phyloP scores from a whole-genome alignment of 1,140 invertebrate species.

The Lanistes nyassanus region DNA sequence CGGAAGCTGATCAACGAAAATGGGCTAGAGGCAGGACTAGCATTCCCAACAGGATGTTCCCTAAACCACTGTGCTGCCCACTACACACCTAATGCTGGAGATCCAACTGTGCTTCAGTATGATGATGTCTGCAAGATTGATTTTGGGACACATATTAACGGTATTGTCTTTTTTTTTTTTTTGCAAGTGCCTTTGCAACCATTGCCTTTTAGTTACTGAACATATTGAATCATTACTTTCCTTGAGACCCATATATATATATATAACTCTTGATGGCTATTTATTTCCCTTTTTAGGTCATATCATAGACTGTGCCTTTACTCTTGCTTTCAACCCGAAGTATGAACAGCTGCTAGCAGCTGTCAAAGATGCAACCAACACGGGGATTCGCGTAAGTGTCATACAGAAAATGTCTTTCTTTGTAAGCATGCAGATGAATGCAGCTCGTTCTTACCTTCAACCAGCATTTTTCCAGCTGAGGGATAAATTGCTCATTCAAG shows the following conservation, averaged over 20 bases:
- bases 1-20: constrained; percentile 94
- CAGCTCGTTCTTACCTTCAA: too few relatives aligned
- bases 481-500: too few relatives aligned
- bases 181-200: too few relatives aligned
- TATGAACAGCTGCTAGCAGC: constrained; percentile 96
- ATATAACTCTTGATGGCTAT: constrained; percentile 11
- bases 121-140: constrained; percentile 99
- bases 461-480: too few relatives aligned
- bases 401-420: too few relatives aligned
- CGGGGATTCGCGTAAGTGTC: constrained; percentile 82
- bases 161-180: constrained; percentile 56
- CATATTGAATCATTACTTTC: not conserved
- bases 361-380: constrained; percentile 97
- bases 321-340: constrained; percentile 94
- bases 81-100: constrained; percentile 99
- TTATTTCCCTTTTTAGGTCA: constrained; percentile 72
- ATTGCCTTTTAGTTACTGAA: not conserved
- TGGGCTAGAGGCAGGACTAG: constrained; percentile 94
- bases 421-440: too few relatives aligned
- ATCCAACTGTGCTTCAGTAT: constrained; percentile 91
- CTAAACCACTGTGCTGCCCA: constrained; percentile 99
- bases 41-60: constrained; percentile 99
- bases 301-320: constrained; percentile 99
- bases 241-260: too few relatives aligned
- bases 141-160: constrained; percentile 99